Evolutionary conservation across 53 echinoderm and acorn worm species (phyloP).

Genomic region (Holothuria leucospilota): DNA sequence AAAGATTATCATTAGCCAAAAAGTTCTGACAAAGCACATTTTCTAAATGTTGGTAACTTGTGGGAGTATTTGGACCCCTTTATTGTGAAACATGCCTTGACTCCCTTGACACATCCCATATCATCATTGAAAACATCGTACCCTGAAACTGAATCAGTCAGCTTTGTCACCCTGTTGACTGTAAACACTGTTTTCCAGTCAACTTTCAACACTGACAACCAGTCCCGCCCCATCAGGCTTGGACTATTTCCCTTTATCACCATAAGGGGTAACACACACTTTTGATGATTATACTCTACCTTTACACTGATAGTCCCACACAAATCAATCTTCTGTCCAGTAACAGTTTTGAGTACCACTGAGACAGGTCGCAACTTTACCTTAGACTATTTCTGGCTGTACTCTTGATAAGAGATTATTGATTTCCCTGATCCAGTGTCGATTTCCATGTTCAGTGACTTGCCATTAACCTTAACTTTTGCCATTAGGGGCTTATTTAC

Average conservation of each 20-base stretch:
- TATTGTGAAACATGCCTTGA: too few relatives aligned
- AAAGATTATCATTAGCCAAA: too few relatives aligned
- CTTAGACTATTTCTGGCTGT: background rate
- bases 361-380: background rate
- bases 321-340: constrained; percentile 34
- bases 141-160: background rate
- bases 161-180: background rate
- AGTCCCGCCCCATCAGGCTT: constrained; percentile 64
- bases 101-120: constrained; percentile 43
- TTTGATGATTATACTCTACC: constrained; percentile 23
- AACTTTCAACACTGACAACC: constrained; percentile 52
- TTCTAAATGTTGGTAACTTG: too few relatives aligned
- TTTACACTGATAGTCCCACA: constrained; percentile 19
- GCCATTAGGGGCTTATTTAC: background rate
- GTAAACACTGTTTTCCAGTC: constrained; percentile 51
- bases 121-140: constrained; percentile 41
- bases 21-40: too few relatives aligned
- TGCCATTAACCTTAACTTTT: background rate
- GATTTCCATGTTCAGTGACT: background rate
- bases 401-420: constrained; percentile 4
- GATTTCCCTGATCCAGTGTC: constrained; percentile 29
- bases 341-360: constrained; percentile 40
- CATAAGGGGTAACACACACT: background rate
- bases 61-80: too few relatives aligned
- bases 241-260: constrained; percentile 44